Evolutionary conservation across 2,888 invertebrate species (phyloP).

Genomic region (Sphaeridia pumilis): DNA sequence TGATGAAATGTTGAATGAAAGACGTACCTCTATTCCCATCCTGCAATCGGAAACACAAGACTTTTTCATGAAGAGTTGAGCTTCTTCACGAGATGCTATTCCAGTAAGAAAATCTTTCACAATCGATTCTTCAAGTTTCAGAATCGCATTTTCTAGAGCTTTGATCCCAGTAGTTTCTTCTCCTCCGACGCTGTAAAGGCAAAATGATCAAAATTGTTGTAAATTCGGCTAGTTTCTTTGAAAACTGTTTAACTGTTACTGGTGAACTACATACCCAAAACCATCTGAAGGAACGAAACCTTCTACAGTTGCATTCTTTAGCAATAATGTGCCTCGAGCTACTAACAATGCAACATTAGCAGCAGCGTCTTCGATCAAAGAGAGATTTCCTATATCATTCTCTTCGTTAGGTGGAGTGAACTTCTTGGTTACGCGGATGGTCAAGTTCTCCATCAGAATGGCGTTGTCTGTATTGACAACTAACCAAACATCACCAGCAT

Average conservation of each 20-base stretch:
- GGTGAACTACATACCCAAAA: constrained; percentile 1
- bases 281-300: constrained; percentile 3
- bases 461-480: background rate
- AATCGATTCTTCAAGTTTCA: background rate
- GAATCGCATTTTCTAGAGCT: background rate
- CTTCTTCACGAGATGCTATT: background rate
- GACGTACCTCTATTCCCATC: constrained; percentile 3
- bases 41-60: background rate
- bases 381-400: constrained; percentile 1
- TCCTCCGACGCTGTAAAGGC: constrained; percentile 1
- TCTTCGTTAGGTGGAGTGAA: background rate
- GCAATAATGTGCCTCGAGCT: background rate
- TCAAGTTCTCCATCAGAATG: background rate
- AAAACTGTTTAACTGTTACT: no score
- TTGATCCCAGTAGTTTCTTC: constrained; percentile 9
- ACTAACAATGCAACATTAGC: background rate
- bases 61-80: background rate
- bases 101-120: constrained; percentile 2
- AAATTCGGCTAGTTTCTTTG: no score
- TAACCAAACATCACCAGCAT: constrained; percentile 9
- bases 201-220: background rate
- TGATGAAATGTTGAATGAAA: background rate
- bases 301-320: constrained; percentile 3
- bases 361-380: constrained; percentile 3
- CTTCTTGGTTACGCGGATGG: background rate